Percentiles rank a stretch among this genome's conserved stretches.
phyloP scores from a whole-genome alignment of 2,797 vertebrate species.

The Peromyscus melanophrys region DNA sequence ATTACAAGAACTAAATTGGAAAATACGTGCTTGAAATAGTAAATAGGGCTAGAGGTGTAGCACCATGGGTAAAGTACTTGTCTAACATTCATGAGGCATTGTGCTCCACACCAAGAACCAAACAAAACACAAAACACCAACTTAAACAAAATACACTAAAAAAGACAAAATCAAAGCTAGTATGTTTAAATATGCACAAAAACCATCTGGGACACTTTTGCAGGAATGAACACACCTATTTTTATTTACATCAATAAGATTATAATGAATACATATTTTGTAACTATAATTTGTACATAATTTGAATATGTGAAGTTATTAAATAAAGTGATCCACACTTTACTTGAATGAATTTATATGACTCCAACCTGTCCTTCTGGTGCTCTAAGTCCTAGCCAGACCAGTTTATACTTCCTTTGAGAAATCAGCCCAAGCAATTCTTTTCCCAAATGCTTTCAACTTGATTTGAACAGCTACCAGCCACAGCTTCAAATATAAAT shows the following conservation, averaged over 20 bases:
- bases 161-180: constrained; percentile 1
- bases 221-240: neutral
- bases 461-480: constrained; percentile 44
- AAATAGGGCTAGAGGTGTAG: neutral
- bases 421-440: constrained; percentile 18
- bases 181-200: neutral
- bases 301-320: constrained; percentile 16
- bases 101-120: neutral
- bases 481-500: constrained; percentile 63
- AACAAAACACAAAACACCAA: neutral
- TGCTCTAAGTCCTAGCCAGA: neutral
- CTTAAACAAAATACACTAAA: neutral
- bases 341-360: neutral
- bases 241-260: neutral
- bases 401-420: neutral
- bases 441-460: constrained; percentile 12
- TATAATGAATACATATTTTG: neutral
- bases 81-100: neutral
- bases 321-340: neutral
- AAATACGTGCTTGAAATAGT: constrained; percentile 29
- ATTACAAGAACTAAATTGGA: constrained; percentile 45
- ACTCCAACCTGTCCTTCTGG: constrained; percentile 12
- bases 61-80: neutral
- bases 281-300: constrained; percentile 30
- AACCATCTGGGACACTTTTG: constrained; percentile 13